Evolutionary conservation across 2,888 invertebrate species (phyloP).

Genomic region (Eugnorisma glareosa): DNA sequence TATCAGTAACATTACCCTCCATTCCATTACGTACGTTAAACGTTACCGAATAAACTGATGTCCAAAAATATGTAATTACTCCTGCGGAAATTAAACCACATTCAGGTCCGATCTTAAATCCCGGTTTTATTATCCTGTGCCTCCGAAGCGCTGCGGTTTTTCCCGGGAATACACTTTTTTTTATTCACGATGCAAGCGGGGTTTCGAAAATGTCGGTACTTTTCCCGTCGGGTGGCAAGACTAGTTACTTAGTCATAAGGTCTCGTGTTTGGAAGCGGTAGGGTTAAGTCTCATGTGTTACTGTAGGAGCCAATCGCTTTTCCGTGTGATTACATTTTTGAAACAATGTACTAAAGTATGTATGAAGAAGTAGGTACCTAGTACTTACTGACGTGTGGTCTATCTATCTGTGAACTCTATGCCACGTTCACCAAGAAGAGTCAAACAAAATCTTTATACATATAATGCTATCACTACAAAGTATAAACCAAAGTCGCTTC

Average conservation of each 20-base stretch:
- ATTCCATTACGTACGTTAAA: slow-evolving; percentile 2
- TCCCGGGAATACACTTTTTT: slow-evolving; percentile 21
- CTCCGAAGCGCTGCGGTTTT: slow-evolving; percentile 7
- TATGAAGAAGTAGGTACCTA: no score
- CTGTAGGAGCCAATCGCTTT: neutral
- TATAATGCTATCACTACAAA: no score
- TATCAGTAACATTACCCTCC: neutral
- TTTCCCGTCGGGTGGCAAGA: slow-evolving; percentile 4
- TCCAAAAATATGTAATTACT: slow-evolving; percentile 23
- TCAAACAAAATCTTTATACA: no score
- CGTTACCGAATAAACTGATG: neutral
- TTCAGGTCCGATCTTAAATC: slow-evolving; percentile 26
- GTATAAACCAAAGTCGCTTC: no score
- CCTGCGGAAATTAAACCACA: slow-evolving; percentile 14
- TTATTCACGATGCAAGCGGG: slow-evolving; percentile 23
- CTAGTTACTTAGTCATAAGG: slow-evolving; percentile 43
- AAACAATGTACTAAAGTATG: no score
- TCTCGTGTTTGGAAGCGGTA: neutral
- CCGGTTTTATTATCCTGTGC: slow-evolving; percentile 26
- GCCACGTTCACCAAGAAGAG: no score
- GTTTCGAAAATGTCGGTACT: slow-evolving; percentile 6
- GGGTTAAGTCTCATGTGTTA: slow-evolving; percentile 12
- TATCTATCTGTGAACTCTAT: no score
- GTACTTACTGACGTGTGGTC: no score
- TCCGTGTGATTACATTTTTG: neutral